Percentiles rank a stretch among this genome's conserved stretches.
phyloP scores from a whole-genome alignment of 2,888 invertebrate species.

The Chironomus tentans region DNA sequence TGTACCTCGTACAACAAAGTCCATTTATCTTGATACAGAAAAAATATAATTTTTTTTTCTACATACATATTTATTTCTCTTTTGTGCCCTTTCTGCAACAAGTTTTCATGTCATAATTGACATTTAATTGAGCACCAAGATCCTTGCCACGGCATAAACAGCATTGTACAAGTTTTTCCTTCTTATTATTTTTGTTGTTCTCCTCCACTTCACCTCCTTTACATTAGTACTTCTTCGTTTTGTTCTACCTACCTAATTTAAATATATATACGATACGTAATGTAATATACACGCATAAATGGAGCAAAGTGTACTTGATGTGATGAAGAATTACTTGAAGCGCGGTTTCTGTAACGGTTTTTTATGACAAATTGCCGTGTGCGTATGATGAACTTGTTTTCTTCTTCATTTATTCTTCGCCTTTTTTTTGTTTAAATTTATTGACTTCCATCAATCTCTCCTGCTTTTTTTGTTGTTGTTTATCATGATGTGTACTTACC shows the following conservation, averaged over 20 bases:
- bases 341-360: slow-evolving; percentile 13
- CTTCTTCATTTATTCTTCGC: not conserved
- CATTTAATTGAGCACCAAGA: slow-evolving; percentile 4
- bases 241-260: not conserved
- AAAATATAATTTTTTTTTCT: not conserved
- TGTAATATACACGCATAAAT: not conserved
- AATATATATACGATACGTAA: not conserved
- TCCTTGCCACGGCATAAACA: not conserved
- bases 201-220: not conserved
- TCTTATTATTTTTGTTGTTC: not conserved
- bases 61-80: not conserved
- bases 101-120: slow-evolving; percentile 10
- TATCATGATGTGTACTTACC: not conserved
- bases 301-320: not conserved
- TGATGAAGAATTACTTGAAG: not conserved
- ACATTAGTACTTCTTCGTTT: not conserved
- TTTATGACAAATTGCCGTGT: slow-evolving; percentile 5
- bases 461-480: not conserved
- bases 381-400: slow-evolving; percentile 7
- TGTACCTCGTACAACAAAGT: slow-evolving; percentile 3
- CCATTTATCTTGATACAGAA: slow-evolving; percentile 3
- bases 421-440: not conserved
- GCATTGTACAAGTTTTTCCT: not conserved
- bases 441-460: slow-evolving; percentile 6
- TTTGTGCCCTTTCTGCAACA: not conserved